Percentiles rank a stretch among this genome's conserved stretches.
These are phyloP conservation scores for Drosophila yooni DNA, from an alignment of 2,888 invertebrate genomes.

Conservation along the genomic window DNA sequence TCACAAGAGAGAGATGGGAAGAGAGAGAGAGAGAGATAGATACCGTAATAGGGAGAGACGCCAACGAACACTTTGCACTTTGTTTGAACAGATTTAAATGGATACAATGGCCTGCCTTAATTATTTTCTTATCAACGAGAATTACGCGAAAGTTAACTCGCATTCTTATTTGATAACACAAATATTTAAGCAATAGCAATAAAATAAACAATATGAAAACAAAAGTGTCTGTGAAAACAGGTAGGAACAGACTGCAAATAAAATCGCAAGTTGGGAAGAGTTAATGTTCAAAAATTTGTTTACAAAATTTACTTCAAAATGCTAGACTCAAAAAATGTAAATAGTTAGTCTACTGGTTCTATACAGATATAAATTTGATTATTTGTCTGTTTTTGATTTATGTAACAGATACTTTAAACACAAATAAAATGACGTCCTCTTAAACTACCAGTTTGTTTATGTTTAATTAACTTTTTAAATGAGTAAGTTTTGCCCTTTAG, in stretches of 20 bases:
- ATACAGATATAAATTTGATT: not conserved
- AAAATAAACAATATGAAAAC: not conserved
- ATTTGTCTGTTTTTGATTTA: not conserved
- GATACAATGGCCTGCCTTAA: slow-evolving; percentile 31
- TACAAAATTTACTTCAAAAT: not conserved
- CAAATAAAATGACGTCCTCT: not conserved
- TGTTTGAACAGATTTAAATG: slow-evolving; percentile 43
- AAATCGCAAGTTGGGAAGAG: not conserved
- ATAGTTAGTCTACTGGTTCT: not conserved
- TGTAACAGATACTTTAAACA: no score
- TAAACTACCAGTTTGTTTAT: slow-evolving; percentile 39
- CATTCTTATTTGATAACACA: not conserved
- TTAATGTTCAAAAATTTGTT: not conserved
- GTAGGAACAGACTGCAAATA: not conserved
- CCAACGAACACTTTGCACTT: slow-evolving; percentile 16
- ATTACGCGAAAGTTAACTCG: slow-evolving; percentile 12
- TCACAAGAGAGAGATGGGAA: not conserved
- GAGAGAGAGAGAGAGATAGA: not conserved
- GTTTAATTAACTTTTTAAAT: slow-evolving; percentile 57
- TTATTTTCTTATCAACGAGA: slow-evolving; percentile 26
- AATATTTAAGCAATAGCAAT: not conserved
- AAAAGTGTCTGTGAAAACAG: slow-evolving; percentile 9
- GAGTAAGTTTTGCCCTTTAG: slow-evolving; percentile 7
- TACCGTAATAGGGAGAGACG: slow-evolving; percentile 4
- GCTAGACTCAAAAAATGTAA: not conserved